phyloP scores from a whole-genome alignment of 2,888 invertebrate genomes.

The Lasioglossum zephyrum region DNA sequence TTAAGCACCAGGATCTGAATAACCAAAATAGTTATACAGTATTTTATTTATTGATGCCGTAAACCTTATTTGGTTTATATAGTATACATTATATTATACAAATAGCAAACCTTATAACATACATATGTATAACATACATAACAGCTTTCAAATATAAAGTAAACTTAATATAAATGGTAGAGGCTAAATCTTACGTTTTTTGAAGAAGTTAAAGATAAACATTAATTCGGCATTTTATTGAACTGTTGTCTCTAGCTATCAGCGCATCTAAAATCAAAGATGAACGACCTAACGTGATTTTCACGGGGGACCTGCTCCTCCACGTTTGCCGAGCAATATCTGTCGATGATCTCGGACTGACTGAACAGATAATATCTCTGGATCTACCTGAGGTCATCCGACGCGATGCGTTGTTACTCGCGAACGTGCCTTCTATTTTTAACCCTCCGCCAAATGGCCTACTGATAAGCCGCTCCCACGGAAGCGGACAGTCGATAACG shows the following conservation, averaged over 20 bases:
- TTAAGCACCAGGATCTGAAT: background rate
- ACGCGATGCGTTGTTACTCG: background rate
- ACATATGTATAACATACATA: too few species aligned
- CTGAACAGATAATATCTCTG: slow-evolving; percentile 31
- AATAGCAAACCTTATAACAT: too few species aligned
- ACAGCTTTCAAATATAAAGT: too few species aligned
- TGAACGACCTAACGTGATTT: background rate
- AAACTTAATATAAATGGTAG: too few species aligned
- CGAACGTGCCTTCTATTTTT: slow-evolving; percentile 58
- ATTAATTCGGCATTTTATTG: background rate
- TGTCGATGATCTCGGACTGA: slow-evolving; percentile 43
- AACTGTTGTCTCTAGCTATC: background rate
- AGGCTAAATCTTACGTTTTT: too few species aligned
- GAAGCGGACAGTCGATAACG: slow-evolving; percentile 55
- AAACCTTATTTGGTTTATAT: too few species aligned
- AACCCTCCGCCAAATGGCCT: slow-evolving; percentile 32
- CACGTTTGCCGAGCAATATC: slow-evolving; percentile 21
- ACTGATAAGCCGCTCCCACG: slow-evolving; percentile 59
- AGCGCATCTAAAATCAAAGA: background rate
- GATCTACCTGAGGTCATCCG: slow-evolving; percentile 30
- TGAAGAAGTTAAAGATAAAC: too few species aligned
- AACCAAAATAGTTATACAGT: too few species aligned
- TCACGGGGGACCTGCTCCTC: background rate
- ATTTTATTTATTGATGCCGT: too few species aligned
- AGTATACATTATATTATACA: too few species aligned